phyloP scores from a whole-genome alignment of 2,888 invertebrate genomes.

The Clepsis dumicolana region DNA sequence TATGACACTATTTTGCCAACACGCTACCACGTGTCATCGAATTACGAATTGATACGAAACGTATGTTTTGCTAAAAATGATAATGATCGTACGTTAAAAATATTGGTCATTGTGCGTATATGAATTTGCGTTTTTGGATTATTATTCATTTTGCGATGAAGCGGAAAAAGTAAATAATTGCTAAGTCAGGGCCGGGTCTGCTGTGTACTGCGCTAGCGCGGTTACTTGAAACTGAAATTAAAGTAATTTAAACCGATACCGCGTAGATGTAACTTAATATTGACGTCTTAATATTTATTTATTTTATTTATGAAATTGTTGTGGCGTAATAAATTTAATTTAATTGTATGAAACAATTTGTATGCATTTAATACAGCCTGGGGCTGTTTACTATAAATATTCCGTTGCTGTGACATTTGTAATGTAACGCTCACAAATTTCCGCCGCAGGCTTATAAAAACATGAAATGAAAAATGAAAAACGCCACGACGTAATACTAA shows the following conservation, averaged over 20 bases:
- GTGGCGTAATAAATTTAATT: neutral
- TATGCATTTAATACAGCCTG: neutral
- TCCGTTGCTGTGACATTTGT: neutral
- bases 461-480: neutral
- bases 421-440: neutral
- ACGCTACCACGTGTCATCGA: no score
- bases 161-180: no score
- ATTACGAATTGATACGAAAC: no score
- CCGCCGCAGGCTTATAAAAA: neutral
- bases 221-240: neutral
- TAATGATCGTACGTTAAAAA: no score
- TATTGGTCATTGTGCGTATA: no score
- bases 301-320: constrained; percentile 1
- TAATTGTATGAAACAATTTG: neutral
- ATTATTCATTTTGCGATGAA: no score
- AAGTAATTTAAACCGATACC: neutral
- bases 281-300: neutral
- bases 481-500: neutral
- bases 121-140: no score
- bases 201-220: neutral
- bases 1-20: no score
- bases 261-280: neutral
- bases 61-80: no score
- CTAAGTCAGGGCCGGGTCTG: no score
- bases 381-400: neutral